Base-by-base conservation (phyloP, 1,140 invertebrate species). In the Drosophila orosa region DNA sequence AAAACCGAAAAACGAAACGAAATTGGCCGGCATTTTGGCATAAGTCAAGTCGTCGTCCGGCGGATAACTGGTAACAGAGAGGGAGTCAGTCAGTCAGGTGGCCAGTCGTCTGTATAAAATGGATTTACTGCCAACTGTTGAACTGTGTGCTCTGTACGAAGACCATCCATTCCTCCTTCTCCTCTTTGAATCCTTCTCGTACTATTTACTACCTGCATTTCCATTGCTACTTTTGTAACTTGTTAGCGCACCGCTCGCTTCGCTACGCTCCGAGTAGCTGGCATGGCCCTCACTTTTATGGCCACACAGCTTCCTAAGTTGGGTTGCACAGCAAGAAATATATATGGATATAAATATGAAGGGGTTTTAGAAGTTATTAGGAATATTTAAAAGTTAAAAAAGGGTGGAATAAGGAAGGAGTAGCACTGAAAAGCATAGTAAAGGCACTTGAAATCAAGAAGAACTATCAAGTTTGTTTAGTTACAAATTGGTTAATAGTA, bases 81-180 rank as follows among this genome's bases (percentile, higher is more conserved):
- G 50, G 31, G 74, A 74, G 72, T 72, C 72, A 62, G 69, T 72
- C 31, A 78, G 74, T 74, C 75, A 83, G 73, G 82, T 66, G 72
- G 76, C 72, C 84, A 87, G 78, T 90, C 89, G 73, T 75, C 89
- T 89, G 89, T 91, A 74, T 90, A 91, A 90, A 90, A 90, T 89
- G 89, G 89, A 91, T 90, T 90, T 91, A 90, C 87, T 87, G 84
- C 83, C 83, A 87, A 87, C 83, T 87, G 83, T 87, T 87, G 83
- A 87, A 87, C 83, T 86, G 76, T 79, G 78, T 71, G 52, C 45
- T 45, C 66, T 59, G 60, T 27, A 22, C 17, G 15, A 31, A 9
- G 29, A 17, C 31, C 39, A 33, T 15, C 47, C n/a, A 15, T 9
- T 3, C 22, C 37, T 27, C 12, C 25, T n/a, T 4, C 45, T 17